Base-by-base conservation (phyloP, 2,113 vertebrate genomes). In the Bolborhynchus lineola region DNA sequence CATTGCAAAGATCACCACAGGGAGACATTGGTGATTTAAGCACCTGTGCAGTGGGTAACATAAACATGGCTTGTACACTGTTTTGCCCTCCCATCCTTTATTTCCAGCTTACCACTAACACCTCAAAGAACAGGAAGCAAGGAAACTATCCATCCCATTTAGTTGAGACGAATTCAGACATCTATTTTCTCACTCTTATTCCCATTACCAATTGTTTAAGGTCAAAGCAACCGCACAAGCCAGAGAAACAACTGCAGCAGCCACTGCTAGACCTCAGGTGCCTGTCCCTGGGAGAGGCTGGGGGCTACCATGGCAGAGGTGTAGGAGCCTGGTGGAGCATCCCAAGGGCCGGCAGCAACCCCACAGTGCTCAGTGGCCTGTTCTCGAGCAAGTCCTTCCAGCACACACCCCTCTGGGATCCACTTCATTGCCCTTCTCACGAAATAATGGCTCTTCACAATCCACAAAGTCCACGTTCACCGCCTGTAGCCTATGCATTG, bases 301-400 rank as follows among this genome's bases (percentile, higher is more conserved):
- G 25, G 39, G 24, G 20, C 55, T 89, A 28, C 29, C 31, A 46
- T 1, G 11, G 21, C 49, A 17, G 25, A 65, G 11, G 63, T 26
- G 2, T 5, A 6, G 7, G 23, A 23, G 21, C 28, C 52, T 28
- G 63, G 33, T 15, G 18, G 41, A 72, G 35, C 42, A 77, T 44
- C 72, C n/a, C 46, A 4, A 1, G 16, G 6, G 1, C 35, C 0
- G 0, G 55, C 9, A 13, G 26, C 24, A 18, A 5, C 50, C 31
- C n/a, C 5, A 1, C 9, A 1, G 47, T 8, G 23, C 46, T 67
- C 1, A 0, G 44, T 49, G 31, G 23, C 50, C 62, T 4, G 1
- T 16, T 19, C 19, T 72, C n/a, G 57, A 74, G 21, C 47, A 62
- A 70, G 11, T 25, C 20, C 9, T 69, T 44, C 46, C 1, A 3